Base-by-base conservation (phyloP, 1,140 invertebrate species). In the Asobara japonica region DNA sequence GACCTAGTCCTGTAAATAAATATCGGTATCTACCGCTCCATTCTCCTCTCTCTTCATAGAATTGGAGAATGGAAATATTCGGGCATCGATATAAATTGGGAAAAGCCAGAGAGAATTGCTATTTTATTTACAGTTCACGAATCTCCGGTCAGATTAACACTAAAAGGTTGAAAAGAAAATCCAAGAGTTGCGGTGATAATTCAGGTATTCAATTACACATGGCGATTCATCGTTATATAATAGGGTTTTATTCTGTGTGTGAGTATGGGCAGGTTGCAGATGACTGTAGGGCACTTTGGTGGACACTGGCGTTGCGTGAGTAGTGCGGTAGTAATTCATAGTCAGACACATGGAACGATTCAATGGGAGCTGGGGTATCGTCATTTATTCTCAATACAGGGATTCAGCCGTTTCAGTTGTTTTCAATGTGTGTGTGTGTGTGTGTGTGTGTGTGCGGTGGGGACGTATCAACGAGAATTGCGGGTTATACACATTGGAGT, bases 351-450 rank as follows among this genome's bases (percentile, higher is more conserved):
- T 27, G 51, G 51, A 27, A 56, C 20, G 22, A 8, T 56, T 27
- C 51, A 56, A 56, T 56, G 51, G 51, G 41, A 45, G 41, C n/a
- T 11, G 5, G 10, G 51, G 51, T 56, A 25, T 27, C 51, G 51
- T 56, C 51, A 56, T 56, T 56, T 56, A 56, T 56, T 56, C 51
- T 56, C 51, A 56, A 56, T 56, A 56, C 22, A 25, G 22, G 41
- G 51, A 18, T 56, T 56, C 51, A 22, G 10, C 51, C 18, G 22
- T 56, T 56, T 56, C 51, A 56, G 51, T 56, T 56, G 51, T 56
- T 56, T 56, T 27, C 51, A 56, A 22, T 56, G 51, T 56, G 51
- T 56, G 51, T 13, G 18, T n/a, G n/a, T n/a, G n/a, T n/a, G n/a
- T n/a, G n/a, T n/a, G n/a, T n/a, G n/a, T n/a, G n/a, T n/a, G n/a